Evolutionary conservation across 64 coral and sea anemone species (phyloP), one percentile per base, ranked within the genome.

Genomic region (Anthopleura sola): DNA sequence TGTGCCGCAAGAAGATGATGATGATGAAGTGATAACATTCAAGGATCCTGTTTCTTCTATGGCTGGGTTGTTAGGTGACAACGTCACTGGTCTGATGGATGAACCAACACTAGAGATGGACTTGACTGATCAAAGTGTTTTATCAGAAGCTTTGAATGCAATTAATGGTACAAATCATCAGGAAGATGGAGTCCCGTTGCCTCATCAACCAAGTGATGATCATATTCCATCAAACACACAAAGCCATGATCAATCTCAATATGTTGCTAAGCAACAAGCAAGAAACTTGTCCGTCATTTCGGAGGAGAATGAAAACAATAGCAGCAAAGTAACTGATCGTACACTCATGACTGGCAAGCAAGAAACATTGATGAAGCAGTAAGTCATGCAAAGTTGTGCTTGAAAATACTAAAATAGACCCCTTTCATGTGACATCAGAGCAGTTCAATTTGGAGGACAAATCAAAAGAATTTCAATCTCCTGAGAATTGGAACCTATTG

Each of bases 21-120:
- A 71, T 71, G 66, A 71, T 71, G 66, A 2, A 14, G 29, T 14
- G 11, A 71, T 71, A 71, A 33, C 66, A 71, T 71, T 71, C 66
- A 71, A 71, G 66, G 66, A 71, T 71, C 66, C 66, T 66, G 11
- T 28, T 66, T 66, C 0, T 71, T 34, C 66, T 11, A 31, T 79
- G 37, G 5, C 36, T n/a, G 19, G 37, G 31, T 16, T 17, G 14
- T 40, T 33, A 77, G 36, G 33, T 77, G 37, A 34, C 1, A 77
- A 77, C 20, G 19, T 44, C 37, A 48, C 23, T 10, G 76, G 76
- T 48, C 76, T 79, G 1, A 79, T 79, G 76, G 76, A 79, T 0
- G 76, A 79, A 44, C 76, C 76, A 20, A 79, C 76, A 47, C 76
- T 79, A 11, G 76, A 79, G 14, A 71, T 71, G 29, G 29, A 71